Evolutionary conservation across 2,797 vertebrate genomes (phyloP).

Genomic region (Avahi laniger): DNA sequence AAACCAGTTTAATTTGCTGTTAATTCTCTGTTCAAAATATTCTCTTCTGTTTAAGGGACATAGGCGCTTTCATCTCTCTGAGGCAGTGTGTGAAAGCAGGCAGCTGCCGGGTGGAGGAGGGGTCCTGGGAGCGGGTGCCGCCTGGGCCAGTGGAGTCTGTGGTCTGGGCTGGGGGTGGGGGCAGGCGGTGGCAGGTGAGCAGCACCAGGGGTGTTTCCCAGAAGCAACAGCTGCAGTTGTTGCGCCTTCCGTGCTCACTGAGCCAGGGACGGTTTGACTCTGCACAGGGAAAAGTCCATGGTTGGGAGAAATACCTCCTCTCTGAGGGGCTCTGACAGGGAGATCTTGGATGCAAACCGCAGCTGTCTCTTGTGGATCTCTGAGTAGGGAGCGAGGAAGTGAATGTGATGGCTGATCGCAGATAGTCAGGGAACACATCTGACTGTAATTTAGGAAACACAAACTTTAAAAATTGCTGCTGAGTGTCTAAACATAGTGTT

Average conservation of each 20-base stretch:
- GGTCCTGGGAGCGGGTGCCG: background rate
- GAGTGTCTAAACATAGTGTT: slow-evolving; percentile 32
- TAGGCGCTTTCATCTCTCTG: slow-evolving; percentile 43
- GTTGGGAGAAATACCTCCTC: background rate
- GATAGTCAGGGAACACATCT: background rate
- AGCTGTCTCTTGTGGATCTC: background rate
- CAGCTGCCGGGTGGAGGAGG: background rate
- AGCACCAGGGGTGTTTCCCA: background rate
- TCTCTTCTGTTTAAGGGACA: slow-evolving; percentile 70
- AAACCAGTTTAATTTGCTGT: slow-evolving; percentile 77
- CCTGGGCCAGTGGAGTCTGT: background rate
- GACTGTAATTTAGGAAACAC: background rate
- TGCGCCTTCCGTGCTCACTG: background rate
- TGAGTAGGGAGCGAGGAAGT: background rate
- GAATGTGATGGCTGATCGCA: background rate
- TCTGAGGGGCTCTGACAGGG: accelerated
- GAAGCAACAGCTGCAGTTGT: background rate
- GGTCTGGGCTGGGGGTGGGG: too few species aligned
- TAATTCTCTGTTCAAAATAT: slow-evolving; percentile 78
- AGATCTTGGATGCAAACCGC: accelerated
- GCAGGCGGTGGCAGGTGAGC: background rate
- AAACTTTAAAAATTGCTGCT: slow-evolving; percentile 14
- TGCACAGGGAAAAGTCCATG: background rate
- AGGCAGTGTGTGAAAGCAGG: slow-evolving; percentile 37
- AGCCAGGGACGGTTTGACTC: background rate